Conservation (phyloP, 2,888 invertebrate species). For the Endotricha flammealis region DNA sequence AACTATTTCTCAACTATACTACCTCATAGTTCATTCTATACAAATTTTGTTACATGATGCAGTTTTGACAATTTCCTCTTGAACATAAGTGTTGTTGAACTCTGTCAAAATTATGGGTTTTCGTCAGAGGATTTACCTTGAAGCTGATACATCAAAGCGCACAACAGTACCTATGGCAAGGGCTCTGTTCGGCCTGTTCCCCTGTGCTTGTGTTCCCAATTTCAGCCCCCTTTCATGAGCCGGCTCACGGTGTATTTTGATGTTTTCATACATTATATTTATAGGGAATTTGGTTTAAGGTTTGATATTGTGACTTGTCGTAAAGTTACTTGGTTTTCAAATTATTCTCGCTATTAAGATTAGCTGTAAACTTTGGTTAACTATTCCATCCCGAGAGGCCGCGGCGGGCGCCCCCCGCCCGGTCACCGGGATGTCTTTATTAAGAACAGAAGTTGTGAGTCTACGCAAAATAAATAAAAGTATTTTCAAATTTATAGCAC, state of each 20-base stretch:
- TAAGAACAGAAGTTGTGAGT: conserved; percentile 8
- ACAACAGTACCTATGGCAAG: no score
- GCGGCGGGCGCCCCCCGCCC: not conserved
- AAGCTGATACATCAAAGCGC: no score
- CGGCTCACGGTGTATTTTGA: conserved; percentile 33
- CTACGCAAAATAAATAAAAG: conserved; percentile 6
- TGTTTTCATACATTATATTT: conserved; percentile 42
- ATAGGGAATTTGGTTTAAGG: conserved; percentile 44
- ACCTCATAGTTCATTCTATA: conserved; percentile 22
- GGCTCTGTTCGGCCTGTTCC: no score
- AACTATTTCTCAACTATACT: conserved; percentile 19
- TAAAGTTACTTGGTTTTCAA: conserved; percentile 45
- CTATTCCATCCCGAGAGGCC: conserved; percentile 8
- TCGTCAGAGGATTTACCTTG: no score
- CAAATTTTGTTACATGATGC: conserved; percentile 8
- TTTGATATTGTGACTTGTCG: conserved; percentile 64
- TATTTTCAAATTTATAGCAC: conserved; percentile 9
- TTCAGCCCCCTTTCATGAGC: conserved; percentile 35
- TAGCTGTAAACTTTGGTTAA: conserved; percentile 28
- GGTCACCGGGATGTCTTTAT: conserved; percentile 1
- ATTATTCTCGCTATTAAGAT: conserved; percentile 47
- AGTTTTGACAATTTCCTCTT: not conserved
- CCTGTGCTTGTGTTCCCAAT: conserved; percentile 2
- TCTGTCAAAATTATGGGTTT: no score
- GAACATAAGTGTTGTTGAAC: not conserved